Base-by-base conservation (phyloP, 1,140 invertebrate genomes). In the Cataglyphis hispanica region DNA sequence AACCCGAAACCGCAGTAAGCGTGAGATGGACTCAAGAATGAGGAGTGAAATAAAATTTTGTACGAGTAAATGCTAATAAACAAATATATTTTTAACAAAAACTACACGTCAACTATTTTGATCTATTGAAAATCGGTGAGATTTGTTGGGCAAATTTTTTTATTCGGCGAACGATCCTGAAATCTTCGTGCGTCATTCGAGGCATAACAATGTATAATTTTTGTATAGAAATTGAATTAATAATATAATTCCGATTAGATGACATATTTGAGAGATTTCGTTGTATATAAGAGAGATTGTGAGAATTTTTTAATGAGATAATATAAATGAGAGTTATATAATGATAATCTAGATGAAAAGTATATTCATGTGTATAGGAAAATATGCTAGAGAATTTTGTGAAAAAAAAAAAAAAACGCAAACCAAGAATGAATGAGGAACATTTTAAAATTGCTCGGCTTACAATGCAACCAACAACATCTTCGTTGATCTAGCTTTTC, bases 401-500 rank as follows among this genome's bases (percentile, higher is more conserved):
- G 37, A 19, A 37, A 58, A 31, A 31, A 31, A 31, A 31, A 31
- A 31, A 31, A 31, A 72, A 19, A 40, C 22, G 19, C 50, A 34
- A 6, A 8, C 13, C 10, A 27, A 43, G 19, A 81, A 43, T 8
- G 34, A 43, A 43, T 8, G 50, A 43, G 22, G 10, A 72, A 56
- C 19, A 13, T 63, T 27, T 34, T 46, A 58, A 58, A 70, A 43
- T 40, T 58, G 50, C 31, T 81, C 40, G 19, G 22, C n/a, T 81
- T 31, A 16, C 66, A 10, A 60, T 37, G 78, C 70, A 19, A 37
- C 66, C 37, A n/a, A 2, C 16, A 13, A 46, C 31, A 43, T 74
- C 67, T 72, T 67, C 27, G 53, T 27, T 43, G 43, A 53, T 53
- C 43, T 80, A 11, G 53, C 34, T 83, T 46, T 83, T 46, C 53